Evolutionary conservation across 2,797 vertebrate species (phyloP), one percentile per base, ranked within the genome.

Genomic region (Anolis apletophallus): DNA sequence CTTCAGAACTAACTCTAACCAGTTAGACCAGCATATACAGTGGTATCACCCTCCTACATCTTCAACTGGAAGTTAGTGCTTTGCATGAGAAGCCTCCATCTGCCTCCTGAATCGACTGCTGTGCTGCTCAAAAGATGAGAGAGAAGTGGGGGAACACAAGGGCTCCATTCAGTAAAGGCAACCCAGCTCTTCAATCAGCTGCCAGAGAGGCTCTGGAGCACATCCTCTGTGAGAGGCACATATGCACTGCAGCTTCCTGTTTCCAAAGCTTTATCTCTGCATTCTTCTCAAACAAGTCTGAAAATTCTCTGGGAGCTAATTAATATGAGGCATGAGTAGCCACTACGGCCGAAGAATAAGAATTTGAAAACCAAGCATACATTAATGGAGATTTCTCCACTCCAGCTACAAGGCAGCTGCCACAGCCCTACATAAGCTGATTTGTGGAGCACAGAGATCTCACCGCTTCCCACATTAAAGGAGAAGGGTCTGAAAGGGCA

Each of bases 191-290:
- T 82, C 73, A 69, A 69, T 77, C 85, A 59, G 80, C 64, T 71
- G 80, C 80, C 80, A 87, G 52, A 32, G 50, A 50, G 46, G 46
- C 23, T 75, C 59, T 76, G 50, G 59, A 68, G 73, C 29, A 46
- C 73, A 50, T 50, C 71, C 54, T 32, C 64, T 71, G 80, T 50
- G 57, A 59, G 36, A 82, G 54, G 73, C 80, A 34, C 23, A 46
- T 82, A 71, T 83, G 68, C 73, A 52, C 52, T 19, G 52, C 80
- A 46, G 85, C 54, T 83, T 87, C 85, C 78, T 19, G n/a, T 71
- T 83, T 81, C 34, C 21, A 68, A 16, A 68, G n/a, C 72, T 81
- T 29, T 74, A n/a, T 73, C 73, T 83, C 26, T 21, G 13, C 14
- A 21, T 36, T 79, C 19, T 61, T 50, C 59, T 13, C 46, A 80